Base-by-base conservation (phyloP, 1,140 invertebrate genomes). In the Zaprionus gabonicus region DNA sequence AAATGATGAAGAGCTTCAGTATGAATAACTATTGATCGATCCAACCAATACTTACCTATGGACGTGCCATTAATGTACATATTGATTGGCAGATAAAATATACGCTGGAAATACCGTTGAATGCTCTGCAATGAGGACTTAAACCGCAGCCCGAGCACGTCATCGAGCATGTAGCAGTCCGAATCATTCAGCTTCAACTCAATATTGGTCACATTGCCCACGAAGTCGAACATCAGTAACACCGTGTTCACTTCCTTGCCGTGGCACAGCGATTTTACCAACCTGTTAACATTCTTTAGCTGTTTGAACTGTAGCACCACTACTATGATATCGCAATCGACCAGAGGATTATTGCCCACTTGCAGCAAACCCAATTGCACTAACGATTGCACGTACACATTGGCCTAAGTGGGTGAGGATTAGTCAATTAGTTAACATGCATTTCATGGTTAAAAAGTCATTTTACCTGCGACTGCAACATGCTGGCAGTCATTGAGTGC, bases 61-160 rank as follows among this genome's bases (percentile, higher is more conserved):
- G 79, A 75, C 1, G 75, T 69, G 31, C 76, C 84, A 59, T 91
- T 90, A 17, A 88, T 62, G 36, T 83, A 92, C 65, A 92, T 77
- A 28, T 83, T 91, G 28, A 92, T 88, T 15, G 91, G 91, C 5
- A 92, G 65, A 55, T 91, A 92, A 17, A 92, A 92, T 17, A 92
- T 90, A 0, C 87, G 81, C 51, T 92, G 91, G n/a, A 92, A 92
- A 57, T 92, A 92, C 0, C 71, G 56, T 3, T 84, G 71, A 31
- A 92, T 81, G 27, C 79, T 86, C 31, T 68, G 75, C 9, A 91
- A 23, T 1, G 91, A 92, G 13, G 91, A 79, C 65, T 91, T 91
- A 46, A 92, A 92, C 1, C 78, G 77, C 41, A 92, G 15, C 1
- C 87, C 83, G 7, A 92, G 55, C 12, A 91, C 88, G 44, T 92